Base-by-base conservation (phyloP, 2,888 invertebrate species). In the Epiblema foenella region DNA sequence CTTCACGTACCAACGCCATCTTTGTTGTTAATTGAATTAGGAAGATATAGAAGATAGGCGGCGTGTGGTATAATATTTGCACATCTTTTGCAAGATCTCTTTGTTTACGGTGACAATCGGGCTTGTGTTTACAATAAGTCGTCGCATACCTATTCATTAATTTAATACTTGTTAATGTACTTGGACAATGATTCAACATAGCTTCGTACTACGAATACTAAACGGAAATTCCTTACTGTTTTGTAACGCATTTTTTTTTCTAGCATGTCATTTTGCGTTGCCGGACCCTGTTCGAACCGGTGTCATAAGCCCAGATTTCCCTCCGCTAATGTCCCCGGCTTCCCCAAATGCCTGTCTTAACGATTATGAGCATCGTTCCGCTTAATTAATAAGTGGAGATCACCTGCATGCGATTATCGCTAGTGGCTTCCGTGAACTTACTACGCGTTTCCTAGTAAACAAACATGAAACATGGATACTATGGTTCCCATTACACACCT, bases 361-460 rank as follows among this genome's bases (percentile, higher is more conserved):
- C 51, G 69, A 69, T 64, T 57, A 69, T 69, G 56, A 64, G 18
- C 51, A 58, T 51, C 64, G 57, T 64, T 65, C 57, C 42, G 52
- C 29, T 58, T 59, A 65, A 69, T 57, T 37, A 51, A 57, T 37
- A 49, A 58, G 51, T 63, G 56, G 49, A 12, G 67, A 60, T 52
- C 67, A 15, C 10, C 17, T 24, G 18, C 37, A 12, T 15, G 51
- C 37, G 52, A 64, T 52, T 64, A 54, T 54, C n/a, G 18, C 37
- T 64, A 7, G 18, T 15, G 18, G 64, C 46, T 60, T 70, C 54
- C 59, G 49, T 54, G 59, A 33, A 65, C 20, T 46, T 59, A 33
- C 57, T 69, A 58, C 63, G 49, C 57, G 42, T 49, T 64, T 69
- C 69, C 37, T 57, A n/a, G 46, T 63, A 69, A 62, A 69, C 69